Evolutionary conservation across 2,797 vertebrate species (phyloP).

Genomic region (Onychomys leucogaster): DNA sequence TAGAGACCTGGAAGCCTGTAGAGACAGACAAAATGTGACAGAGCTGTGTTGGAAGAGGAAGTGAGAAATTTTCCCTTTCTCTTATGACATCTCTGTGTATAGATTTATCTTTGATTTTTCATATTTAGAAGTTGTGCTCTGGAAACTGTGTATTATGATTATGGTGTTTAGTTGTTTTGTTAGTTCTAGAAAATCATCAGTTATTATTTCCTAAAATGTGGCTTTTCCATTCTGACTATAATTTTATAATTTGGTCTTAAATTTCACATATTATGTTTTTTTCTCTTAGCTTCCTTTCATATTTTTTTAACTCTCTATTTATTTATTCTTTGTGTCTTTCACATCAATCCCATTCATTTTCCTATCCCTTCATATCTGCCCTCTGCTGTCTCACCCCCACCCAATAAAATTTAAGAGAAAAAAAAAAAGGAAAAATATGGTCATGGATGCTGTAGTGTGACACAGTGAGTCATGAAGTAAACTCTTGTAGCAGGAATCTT

Average conservation of each 20-base stretch:
- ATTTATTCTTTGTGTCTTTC: no score
- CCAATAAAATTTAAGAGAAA: no score
- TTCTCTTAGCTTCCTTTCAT: slow-evolving; percentile 3
- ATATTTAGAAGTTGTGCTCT: background rate
- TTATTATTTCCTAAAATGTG: slow-evolving; percentile 12
- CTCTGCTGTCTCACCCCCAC: no score
- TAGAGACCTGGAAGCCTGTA: no score
- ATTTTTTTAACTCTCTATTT: background rate
- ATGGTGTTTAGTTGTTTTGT: background rate
- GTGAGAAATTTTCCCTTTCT: background rate
- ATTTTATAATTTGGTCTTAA: background rate
- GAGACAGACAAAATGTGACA: no score
- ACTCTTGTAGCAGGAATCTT: no score
- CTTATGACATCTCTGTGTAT: background rate
- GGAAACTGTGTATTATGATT: background rate
- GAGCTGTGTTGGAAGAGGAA: no score
- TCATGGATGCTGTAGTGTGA: no score
- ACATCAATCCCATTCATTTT: no score
- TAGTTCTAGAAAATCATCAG: slow-evolving; percentile 22
- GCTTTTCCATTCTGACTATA: background rate
- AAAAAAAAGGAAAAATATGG: no score
- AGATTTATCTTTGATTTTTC: slow-evolving; percentile 14
- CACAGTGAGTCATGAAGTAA: no score
- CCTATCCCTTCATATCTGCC: no score
- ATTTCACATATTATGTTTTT: background rate